These are phyloP conservation scores for Cyclargus thomasi DNA, from an alignment of 1,140 invertebrate genomes.

Conservation along the genomic window DNA sequence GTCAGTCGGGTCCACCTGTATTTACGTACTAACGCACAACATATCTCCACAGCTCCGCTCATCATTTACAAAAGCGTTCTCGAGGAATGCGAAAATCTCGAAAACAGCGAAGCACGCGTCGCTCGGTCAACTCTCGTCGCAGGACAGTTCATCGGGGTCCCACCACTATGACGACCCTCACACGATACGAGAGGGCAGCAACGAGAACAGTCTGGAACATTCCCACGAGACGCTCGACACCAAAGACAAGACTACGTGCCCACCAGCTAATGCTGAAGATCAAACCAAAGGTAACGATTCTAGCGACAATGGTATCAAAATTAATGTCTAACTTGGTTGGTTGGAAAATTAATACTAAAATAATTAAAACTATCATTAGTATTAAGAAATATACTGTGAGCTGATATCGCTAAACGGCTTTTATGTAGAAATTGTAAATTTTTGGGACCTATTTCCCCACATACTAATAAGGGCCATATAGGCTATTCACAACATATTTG, in stretches of 20 bases:
- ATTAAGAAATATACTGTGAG: too few species aligned
- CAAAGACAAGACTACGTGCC: conserved; percentile 55
- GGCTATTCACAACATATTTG: too few species aligned
- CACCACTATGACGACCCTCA: conserved; percentile 70
- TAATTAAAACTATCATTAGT: too few species aligned
- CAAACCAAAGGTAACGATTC: conserved; percentile 66
- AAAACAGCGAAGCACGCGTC: conserved; percentile 78
- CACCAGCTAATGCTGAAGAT: conserved; percentile 48
- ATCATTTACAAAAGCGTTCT: conserved; percentile 99
- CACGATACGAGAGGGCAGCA: conserved; percentile 71
- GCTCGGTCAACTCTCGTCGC: conserved; percentile 70
- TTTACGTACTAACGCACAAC: not conserved
- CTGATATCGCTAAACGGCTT: too few species aligned
- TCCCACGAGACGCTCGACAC: conserved; percentile 66
- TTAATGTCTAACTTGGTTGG: too few species aligned
- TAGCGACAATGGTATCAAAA: too few species aligned
- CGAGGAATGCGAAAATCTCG: conserved; percentile 82
- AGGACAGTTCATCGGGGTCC: conserved; percentile 66
- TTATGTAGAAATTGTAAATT: too few species aligned
- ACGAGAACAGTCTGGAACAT: conserved; percentile 74
- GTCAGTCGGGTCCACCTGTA: too few species aligned
- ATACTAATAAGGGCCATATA: too few species aligned
- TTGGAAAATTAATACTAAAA: too few species aligned
- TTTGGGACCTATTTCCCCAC: too few species aligned
- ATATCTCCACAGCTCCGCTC: conserved; percentile 84